Evolutionary conservation across 2,797 vertebrate species (phyloP).

Genomic region (Chelidonichthys spinosus): DNA sequence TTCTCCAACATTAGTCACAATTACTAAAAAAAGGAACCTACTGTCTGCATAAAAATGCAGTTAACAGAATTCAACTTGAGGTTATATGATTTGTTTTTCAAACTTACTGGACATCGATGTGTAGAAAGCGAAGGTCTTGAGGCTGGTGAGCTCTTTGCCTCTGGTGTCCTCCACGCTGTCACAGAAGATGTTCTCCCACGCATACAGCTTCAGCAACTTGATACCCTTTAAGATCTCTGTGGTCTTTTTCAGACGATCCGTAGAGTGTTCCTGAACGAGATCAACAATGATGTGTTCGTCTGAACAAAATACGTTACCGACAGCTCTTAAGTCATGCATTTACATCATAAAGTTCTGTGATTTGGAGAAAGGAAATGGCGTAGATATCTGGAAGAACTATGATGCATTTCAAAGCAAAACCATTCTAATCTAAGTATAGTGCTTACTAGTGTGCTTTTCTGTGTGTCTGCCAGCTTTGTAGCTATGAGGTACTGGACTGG

Average conservation of each 20-base stretch:
- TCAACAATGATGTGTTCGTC: fast-evolving
- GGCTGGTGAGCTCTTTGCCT: constrained; percentile 94
- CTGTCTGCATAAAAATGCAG: background rate
- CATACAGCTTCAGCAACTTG: constrained; percentile 96
- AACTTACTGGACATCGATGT: constrained; percentile 96
- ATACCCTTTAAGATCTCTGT: constrained; percentile 98
- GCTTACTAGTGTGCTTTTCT: constrained; percentile 95
- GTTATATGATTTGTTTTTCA: fast-evolving
- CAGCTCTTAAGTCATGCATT: background rate
- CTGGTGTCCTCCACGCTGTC: constrained; percentile 93
- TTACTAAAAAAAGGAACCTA: too few species aligned
- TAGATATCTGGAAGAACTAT: background rate
- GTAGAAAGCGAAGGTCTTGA: constrained; percentile 95
- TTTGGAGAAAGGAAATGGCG: background rate
- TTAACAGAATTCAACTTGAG: background rate
- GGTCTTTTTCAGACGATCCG: constrained; percentile 96
- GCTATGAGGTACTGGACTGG: constrained; percentile 98
- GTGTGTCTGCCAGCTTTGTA: constrained; percentile 94
- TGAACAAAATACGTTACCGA: too few species aligned
- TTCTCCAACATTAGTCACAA: too few species aligned
- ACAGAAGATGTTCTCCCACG: constrained; percentile 98
- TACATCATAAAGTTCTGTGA: background rate
- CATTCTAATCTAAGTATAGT: background rate
- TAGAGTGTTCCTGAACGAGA: constrained; percentile 92
- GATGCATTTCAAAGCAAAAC: background rate